A percentile compares a stretch with the other conserved stretches of the same genome.
phyloP scores from a whole-genome alignment of 2,113 vertebrate genomes.

The Corynorhinus townsendii region DNA sequence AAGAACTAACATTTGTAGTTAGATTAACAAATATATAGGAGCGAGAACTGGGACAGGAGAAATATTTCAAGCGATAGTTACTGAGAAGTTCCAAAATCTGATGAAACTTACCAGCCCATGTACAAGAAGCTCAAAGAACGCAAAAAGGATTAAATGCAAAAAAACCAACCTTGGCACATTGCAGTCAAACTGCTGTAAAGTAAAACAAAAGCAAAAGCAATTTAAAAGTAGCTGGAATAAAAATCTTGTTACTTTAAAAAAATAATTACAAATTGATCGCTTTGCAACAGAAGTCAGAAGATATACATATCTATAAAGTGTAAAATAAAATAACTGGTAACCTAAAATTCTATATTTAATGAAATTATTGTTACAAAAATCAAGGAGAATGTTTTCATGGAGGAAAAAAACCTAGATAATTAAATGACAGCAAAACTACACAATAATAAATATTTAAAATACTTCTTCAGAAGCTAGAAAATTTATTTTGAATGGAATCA shows the following conservation, averaged over 20 bases:
- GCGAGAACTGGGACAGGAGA: background rate
- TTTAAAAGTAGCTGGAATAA: background rate
- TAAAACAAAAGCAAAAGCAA: background rate
- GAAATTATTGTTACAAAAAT: background rate
- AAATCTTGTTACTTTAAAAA: background rate
- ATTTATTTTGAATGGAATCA: slow-evolving; percentile 8
- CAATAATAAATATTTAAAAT: slow-evolving; percentile 18
- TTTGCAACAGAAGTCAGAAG: background rate
- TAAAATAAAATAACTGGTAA: slow-evolving; percentile 12
- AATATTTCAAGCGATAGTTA: background rate
- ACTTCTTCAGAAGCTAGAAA: background rate
- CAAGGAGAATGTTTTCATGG: background rate
- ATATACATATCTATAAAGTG: background rate
- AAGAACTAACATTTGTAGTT: background rate
- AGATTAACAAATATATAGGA: background rate
- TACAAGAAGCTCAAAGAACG: slow-evolving; percentile 12
- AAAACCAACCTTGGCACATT: background rate
- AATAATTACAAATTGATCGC: background rate
- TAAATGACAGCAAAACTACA: background rate
- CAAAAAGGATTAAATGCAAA: background rate
- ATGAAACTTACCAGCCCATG: background rate
- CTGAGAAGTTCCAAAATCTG: background rate
- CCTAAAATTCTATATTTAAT: background rate
- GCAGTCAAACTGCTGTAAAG: background rate
- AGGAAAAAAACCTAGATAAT: background rate